These are phyloP conservation scores for Calycopis cecrops DNA, from an alignment of 1,140 invertebrate species.

Conservation along the genomic window DNA sequence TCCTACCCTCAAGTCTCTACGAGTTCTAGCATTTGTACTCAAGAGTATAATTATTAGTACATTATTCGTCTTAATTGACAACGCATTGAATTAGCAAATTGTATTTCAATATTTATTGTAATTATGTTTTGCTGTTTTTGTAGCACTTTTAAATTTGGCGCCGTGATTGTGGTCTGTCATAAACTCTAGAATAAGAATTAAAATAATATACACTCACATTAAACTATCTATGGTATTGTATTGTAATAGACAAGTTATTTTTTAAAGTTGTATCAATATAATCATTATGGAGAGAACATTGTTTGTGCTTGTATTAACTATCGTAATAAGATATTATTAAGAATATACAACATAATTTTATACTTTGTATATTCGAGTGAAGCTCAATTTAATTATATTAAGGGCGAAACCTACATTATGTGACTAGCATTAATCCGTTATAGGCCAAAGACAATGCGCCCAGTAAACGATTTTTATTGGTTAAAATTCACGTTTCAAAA, in stretches of 20 bases:
- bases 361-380: slow-evolving; percentile 1
- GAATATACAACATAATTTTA: background rate
- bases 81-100: background rate
- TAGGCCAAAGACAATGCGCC: too few relatives aligned
- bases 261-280: background rate
- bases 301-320: background rate
- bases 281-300: background rate
- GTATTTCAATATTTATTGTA: background rate
- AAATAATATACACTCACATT: background rate
- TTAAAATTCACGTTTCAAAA: too few relatives aligned
- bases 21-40: too few relatives aligned
- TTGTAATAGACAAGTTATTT: slow-evolving; percentile 2
- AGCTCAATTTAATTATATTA: slow-evolving; percentile 3
- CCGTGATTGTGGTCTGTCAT: background rate
- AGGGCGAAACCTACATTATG: background rate
- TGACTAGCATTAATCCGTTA: slow-evolving; percentile 1
- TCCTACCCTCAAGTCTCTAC: too few relatives aligned
- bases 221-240: background rate
- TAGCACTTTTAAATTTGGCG: background rate
- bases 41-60: slow-evolving; percentile 1
- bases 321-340: slow-evolving; percentile 3
- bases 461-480: too few relatives aligned
- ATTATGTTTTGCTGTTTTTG: background rate
- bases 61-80: background rate
- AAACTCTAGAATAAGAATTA: background rate